Conservation (phyloP, 2,888 invertebrate genomes). For the Plusia festucae region DNA sequence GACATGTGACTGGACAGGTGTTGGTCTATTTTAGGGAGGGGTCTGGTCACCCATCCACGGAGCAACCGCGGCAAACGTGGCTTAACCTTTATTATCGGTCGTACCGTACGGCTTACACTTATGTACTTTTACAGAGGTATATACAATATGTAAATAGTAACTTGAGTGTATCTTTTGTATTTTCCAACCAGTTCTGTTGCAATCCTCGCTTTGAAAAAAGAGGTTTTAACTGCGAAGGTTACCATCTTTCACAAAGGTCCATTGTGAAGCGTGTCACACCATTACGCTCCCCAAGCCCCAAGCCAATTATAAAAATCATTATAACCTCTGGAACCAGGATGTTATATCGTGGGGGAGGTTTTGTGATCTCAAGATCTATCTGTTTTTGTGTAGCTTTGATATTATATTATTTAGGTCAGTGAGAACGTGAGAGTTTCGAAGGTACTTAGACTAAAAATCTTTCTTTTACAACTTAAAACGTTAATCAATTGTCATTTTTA, state of each 20-base stretch:
- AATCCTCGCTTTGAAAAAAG: neutral
- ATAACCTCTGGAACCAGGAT: neutral
- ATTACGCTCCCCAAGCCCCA: neutral
- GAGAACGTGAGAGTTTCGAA: neutral
- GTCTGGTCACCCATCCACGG: no score
- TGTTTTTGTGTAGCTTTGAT: neutral
- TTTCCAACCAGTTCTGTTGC: neutral
- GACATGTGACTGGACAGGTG: no score
- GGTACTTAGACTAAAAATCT: neutral
- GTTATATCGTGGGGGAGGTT: neutral
- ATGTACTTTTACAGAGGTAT: no score
- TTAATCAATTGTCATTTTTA: no score
- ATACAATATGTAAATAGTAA: no score
- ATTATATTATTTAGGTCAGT: neutral
- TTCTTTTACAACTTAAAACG: no score
- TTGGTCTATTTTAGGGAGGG: no score
- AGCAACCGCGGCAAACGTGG: no score
- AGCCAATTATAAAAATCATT: slow-evolving; percentile 8
- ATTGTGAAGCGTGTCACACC: slow-evolving; percentile 3
- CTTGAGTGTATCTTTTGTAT: no score
- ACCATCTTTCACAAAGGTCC: neutral
- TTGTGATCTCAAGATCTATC: neutral
- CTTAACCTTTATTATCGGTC: no score
- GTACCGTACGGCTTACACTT: no score
- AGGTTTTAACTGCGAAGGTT: neutral